These are phyloP conservation scores for Paguma larvata DNA, from an alignment of 2,797 vertebrate genomes.

Conservation along the genomic window DNA sequence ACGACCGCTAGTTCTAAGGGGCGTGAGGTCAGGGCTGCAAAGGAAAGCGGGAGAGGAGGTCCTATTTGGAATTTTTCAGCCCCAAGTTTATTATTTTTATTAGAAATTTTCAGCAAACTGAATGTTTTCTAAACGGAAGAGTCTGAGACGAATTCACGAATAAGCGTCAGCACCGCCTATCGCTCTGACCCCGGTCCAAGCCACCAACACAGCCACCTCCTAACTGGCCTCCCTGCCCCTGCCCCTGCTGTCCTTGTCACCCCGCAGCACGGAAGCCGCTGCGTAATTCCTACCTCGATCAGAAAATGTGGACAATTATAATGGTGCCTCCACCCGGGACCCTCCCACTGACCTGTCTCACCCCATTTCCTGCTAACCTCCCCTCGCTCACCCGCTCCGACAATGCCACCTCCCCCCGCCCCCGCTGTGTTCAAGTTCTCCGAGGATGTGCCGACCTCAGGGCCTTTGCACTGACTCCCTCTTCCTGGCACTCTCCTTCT, in stretches of 20 bases:
- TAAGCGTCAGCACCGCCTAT: not conserved
- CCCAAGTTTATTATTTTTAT: not conserved
- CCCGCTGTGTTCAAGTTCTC: not conserved
- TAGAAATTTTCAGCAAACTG: not conserved
- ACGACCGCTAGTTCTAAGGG: not conserved
- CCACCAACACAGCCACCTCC: not conserved
- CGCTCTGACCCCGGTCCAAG: not conserved
- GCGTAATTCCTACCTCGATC: not conserved
- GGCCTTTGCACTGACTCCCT: not conserved
- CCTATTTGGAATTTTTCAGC: not conserved
- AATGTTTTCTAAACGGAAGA: not conserved
- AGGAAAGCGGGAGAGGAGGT: not conserved
- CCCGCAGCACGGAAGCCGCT: not conserved
- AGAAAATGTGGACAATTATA: not conserved
- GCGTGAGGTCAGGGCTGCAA: not conserved
- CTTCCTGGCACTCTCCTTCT: not conserved
- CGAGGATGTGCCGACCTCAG: not conserved
- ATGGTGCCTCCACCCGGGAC: not conserved
- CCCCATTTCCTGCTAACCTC: no score
- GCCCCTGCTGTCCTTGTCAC: not conserved
- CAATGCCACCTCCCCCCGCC: not conserved
- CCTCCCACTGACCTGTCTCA: not conserved
- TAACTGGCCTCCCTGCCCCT: not conserved
- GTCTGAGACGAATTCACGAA: not conserved
- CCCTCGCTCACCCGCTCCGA: fast-evolving